phyloP scores from a whole-genome alignment of 1,140 invertebrate species.

The Pteromalus puparum region DNA sequence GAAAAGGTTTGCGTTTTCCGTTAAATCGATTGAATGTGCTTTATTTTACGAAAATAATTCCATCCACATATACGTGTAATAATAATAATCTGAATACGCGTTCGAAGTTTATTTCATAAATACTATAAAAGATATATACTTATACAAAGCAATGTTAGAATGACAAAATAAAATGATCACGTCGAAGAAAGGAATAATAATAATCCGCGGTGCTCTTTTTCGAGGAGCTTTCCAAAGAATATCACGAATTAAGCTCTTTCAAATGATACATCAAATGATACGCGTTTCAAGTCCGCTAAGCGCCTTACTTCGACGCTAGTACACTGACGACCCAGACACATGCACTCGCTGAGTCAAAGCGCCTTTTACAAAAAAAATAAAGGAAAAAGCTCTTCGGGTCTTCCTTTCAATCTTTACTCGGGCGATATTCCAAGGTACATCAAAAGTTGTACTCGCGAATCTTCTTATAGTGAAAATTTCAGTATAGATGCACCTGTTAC shows the following conservation, averaged over 20 bases:
- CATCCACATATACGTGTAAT: too few species aligned
- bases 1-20: too few species aligned
- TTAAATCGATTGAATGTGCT: too few species aligned
- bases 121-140: too few species aligned
- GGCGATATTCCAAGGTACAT: neutral
- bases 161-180: too few species aligned
- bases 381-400: constrained; percentile 4
- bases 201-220: neutral
- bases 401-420: constrained; percentile 28
- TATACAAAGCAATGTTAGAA: too few species aligned
- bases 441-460: constrained; percentile 1
- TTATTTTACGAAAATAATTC: too few species aligned
- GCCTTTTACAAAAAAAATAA: neutral
- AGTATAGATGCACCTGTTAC: neutral
- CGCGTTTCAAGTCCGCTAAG: neutral
- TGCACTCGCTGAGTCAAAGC: constrained; percentile 34
- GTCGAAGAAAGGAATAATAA: neutral
- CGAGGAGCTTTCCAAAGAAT: neutral
- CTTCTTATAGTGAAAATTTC: neutral
- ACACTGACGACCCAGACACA: constrained; percentile 17
- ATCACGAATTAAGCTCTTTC: neutral
- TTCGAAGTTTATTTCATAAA: too few species aligned
- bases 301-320: neutral
- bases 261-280: constrained; percentile 13
- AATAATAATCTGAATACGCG: too few species aligned